Conservation (phyloP, 2,113 vertebrate species). For the Leptobrachium leishanense region DNA sequence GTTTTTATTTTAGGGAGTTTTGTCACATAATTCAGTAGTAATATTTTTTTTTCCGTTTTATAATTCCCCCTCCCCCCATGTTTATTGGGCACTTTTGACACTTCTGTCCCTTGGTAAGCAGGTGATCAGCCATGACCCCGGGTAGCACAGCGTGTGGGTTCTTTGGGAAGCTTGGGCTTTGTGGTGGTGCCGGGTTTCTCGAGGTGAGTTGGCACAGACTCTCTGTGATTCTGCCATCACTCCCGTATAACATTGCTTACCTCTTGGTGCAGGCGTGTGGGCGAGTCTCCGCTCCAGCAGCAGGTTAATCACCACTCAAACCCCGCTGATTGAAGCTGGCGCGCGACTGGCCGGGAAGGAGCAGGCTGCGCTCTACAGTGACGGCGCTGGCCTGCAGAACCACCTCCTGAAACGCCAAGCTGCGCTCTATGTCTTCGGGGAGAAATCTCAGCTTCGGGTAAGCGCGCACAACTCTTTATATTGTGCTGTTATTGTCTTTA, state of each 20-base stretch:
- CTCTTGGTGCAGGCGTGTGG: slow-evolving; percentile 84
- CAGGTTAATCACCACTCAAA: slow-evolving; percentile 78
- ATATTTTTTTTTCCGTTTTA: no score
- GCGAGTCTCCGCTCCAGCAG: slow-evolving; percentile 93
- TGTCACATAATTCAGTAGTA: no score
- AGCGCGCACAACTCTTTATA: slow-evolving; percentile 44
- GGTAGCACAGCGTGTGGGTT: no score
- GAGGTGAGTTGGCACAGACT: not conserved
- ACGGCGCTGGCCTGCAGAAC: slow-evolving; percentile 79
- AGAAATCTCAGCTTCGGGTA: slow-evolving; percentile 96
- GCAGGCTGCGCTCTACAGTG: slow-evolving; percentile 74
- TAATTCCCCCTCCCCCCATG: no score
- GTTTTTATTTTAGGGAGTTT: no score
- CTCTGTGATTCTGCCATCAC: not conserved
- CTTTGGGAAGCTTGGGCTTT: no score
- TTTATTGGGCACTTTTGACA: no score
- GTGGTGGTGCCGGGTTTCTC: not conserved
- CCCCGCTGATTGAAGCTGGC: slow-evolving; percentile 77
- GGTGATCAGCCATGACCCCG: no score
- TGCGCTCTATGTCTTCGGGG: slow-evolving; percentile 93
- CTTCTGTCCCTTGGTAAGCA: no score
- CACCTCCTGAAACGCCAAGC: slow-evolving; percentile 90
- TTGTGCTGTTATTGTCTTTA: no score
- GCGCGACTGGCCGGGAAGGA: slow-evolving; percentile 87
- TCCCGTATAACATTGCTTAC: slow-evolving; percentile 11